Base-by-base conservation (phyloP, 2,888 invertebrate species). In the Orthonychiurus folsomi region DNA sequence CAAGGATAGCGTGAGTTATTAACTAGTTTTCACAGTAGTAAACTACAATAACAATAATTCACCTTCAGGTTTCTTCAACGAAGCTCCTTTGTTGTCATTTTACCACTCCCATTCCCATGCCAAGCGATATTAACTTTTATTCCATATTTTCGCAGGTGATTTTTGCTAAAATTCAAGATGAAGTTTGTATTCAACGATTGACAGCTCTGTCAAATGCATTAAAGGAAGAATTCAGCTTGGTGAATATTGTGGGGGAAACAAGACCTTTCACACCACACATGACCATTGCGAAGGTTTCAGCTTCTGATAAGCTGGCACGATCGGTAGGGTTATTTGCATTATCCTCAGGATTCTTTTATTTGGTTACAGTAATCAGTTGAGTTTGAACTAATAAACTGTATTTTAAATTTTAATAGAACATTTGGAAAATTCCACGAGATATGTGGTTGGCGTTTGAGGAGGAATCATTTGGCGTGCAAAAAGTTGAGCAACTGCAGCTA, bases 221-320 rank as follows among this genome's bases (percentile, higher is more conserved):
- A 3, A n/a, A 26, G 3, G 50, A 50, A 3, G 50, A 59, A 23
- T 59, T 59, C 20, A 47, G 12, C 18, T 3, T 24, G 2, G 2
- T 21, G 20, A 2, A 50, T 2, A 50, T 59, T 37, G 2, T 21
- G 3, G 59, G 47, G 3, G 50, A 48, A 2, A 48, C 50, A 3
- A 28, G 15, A 20, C 23, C 50, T 2, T 59, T 59, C 24, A n/a
- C 3, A 23, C 48, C 59, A 5, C 59, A 59, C 50, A 50, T 59
- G 59, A 59, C 59, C 2, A 23, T 59, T 48, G 59, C 59, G 3
- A 59, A 59, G 24, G 15, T 48, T 3, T 59, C 59, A 20, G 52
- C 5, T n/a, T 52, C 24, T 52, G 20, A n/a, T 9, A 52, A 52
- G 5, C 52, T 21, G 9, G n/a, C 3, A n/a, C 20, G 52, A 5